Evolutionary conservation across 2,888 invertebrate genomes (phyloP).

Genomic region (Gymnosoma rotundatum): DNA sequence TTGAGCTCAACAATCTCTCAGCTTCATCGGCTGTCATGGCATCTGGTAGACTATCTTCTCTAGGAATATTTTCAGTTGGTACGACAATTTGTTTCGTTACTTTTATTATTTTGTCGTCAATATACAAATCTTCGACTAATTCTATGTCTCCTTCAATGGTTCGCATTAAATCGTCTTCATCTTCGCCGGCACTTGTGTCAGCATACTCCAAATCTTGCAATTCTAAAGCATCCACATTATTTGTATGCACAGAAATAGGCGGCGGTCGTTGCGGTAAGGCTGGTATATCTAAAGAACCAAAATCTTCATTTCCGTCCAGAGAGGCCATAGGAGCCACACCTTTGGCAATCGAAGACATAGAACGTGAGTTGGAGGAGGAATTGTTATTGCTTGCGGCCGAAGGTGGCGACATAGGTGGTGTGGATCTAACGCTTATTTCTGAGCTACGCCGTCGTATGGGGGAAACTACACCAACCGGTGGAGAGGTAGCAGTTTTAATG

Average conservation of each 20-base stretch:
- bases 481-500: constrained; percentile 73
- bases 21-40: constrained; percentile 94
- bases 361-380: constrained; percentile 70
- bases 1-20: constrained; percentile 92
- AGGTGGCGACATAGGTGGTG: constrained; percentile 76
- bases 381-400: constrained; percentile 70
- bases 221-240: constrained; percentile 83
- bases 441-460: constrained; percentile 76
- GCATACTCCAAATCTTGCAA: constrained; percentile 84
- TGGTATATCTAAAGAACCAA: constrained; percentile 75
- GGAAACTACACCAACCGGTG: constrained; percentile 79
- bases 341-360: constrained; percentile 75
- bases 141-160: constrained; percentile 81
- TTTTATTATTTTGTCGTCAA: constrained; percentile 64
- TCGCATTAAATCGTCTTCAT: constrained; percentile 82
- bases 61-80: constrained; percentile 51
- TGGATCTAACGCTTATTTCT: constrained; percentile 74
- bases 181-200: constrained; percentile 84
- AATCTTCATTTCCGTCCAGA: constrained; percentile 79
- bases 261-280: constrained; percentile 77
- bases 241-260: constrained; percentile 74
- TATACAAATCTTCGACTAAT: constrained; percentile 65
- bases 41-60: constrained; percentile 82
- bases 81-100: constrained; percentile 51
- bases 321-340: constrained; percentile 79